Percentiles rank a stretch among this genome's conserved stretches.
These are phyloP conservation scores for Serinus canaria DNA, from an alignment of 2,113 vertebrate species.

Conservation along the genomic window DNA sequence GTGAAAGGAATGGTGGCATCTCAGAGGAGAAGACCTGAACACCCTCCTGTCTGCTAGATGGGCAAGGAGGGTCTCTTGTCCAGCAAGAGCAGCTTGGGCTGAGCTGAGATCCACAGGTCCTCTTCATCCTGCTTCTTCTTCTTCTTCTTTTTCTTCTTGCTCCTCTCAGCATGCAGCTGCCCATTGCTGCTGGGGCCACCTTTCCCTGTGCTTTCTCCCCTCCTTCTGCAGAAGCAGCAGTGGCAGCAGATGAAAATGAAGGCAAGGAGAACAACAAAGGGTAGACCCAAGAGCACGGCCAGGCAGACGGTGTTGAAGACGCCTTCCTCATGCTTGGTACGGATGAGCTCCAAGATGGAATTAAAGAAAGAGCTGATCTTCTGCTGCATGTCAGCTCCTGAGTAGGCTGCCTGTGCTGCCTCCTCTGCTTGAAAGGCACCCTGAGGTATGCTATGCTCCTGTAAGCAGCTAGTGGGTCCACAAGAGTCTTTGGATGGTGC, in stretches of 20 bases:
- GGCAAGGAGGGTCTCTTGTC: slow-evolving; percentile 80
- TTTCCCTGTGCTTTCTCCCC: neutral
- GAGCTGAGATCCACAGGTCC: slow-evolving; percentile 94
- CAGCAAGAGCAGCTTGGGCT: slow-evolving; percentile 82
- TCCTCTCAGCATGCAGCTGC: slow-evolving; percentile 58
- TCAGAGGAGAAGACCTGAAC: neutral
- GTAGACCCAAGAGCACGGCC: slow-evolving; percentile 81
- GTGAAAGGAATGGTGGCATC: neutral
- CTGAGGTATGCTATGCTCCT: neutral
- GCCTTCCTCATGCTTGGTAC: slow-evolving; percentile 84
- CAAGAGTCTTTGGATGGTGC: neutral
- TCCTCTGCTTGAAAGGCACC: neutral
- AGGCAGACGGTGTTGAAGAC: slow-evolving; percentile 90
- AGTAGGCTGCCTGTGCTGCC: neutral
- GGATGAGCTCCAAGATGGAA: slow-evolving; percentile 78
- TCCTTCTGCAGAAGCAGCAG: slow-evolving; percentile 83
- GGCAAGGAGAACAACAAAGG: slow-evolving; percentile 77
- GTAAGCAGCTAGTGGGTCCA: neutral
- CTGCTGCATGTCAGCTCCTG: slow-evolving; percentile 62
- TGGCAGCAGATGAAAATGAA: slow-evolving; percentile 87
- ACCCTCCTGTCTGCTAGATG: slow-evolving; percentile 43
- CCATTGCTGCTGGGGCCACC: neutral
- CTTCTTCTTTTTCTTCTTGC: slow-evolving; percentile 82
- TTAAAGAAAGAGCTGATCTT: slow-evolving; percentile 80
- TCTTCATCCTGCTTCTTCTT: slow-evolving; percentile 77